Evolutionary conservation across 2,113 vertebrate species (phyloP).

Genomic region (Elaphurus davidianus): DNA sequence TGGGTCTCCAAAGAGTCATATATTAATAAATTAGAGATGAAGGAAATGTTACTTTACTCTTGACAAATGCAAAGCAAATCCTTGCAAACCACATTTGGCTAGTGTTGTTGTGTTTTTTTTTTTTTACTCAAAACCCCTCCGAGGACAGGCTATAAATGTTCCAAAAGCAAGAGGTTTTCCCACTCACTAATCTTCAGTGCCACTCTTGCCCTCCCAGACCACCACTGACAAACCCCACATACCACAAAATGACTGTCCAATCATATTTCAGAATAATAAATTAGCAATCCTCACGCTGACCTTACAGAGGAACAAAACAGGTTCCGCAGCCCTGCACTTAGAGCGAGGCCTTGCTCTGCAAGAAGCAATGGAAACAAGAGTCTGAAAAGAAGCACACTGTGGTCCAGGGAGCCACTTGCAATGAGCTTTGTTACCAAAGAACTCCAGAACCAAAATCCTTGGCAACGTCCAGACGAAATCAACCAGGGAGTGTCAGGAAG

Average conservation of each 20-base stretch:
- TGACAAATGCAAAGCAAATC: slow-evolving; percentile 2
- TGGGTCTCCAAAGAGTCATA: slow-evolving; percentile 4
- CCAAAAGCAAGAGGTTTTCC: not conserved
- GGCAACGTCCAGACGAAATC: not conserved
- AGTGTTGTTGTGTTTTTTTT: not conserved
- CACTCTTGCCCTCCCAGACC: not conserved
- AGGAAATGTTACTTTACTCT: not conserved
- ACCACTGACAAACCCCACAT: not conserved
- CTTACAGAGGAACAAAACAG: not conserved
- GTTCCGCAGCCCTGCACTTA: not conserved
- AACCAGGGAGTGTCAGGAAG: not conserved
- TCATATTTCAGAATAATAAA: not conserved
- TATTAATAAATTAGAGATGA: slow-evolving; percentile 15
- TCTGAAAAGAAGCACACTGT: too few relatives aligned
- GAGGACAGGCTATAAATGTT: not conserved
- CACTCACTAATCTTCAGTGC: not conserved
- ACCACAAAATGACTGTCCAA: not conserved
- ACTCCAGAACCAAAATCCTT: not conserved
- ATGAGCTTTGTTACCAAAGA: not conserved
- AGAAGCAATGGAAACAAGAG: not conserved
- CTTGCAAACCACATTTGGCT: not conserved
- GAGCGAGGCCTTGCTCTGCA: not conserved
- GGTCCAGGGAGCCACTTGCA: not conserved
- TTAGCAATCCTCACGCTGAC: not conserved
- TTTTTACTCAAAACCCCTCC: not conserved